Evolutionary conservation across 2,113 vertebrate species (phyloP), one percentile per base, ranked within the genome.

Genomic region (Cepphus grylle): DNA sequence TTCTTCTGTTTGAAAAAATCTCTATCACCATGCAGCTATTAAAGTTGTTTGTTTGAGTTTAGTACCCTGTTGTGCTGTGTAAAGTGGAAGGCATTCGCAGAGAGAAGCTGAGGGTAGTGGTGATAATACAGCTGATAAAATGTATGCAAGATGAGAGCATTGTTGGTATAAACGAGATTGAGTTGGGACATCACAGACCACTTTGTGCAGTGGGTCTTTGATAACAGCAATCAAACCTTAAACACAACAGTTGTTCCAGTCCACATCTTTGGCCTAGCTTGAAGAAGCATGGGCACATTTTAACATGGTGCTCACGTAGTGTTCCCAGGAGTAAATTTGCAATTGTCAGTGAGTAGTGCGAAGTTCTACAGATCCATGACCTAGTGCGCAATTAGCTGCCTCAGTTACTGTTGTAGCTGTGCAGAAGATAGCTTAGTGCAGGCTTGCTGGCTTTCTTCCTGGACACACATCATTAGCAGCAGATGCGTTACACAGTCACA

Each of bases 221-320:
- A n/a, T 67, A 72, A 70, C 4, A 4, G 9, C 27, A 9, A 30
- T 72, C 26, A 90, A 47, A 61, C 15, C 9, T 67, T 2, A 7
- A 83, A 40, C 26, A 20, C 9, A 9, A 11, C 5, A 11, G 13
- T 36, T 56, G 9, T 61, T 73, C 14, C 49, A 42, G 50, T 74
- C 16, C 11, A 5, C 0, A 1, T 58, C 40, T 82, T 80, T 30
- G 62, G 22, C 22, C 38, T 59, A 26, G 42, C 38, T 76, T 49
- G 32, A 50, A 5, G 45, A 38, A 58, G 11, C 15, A 13, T 6
- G 26, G 23, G 4, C 11, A 9, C 0, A 2, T 58, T 81, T 66
- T 78, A 50, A n/a, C 19, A 11, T 18, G 21, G 20, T 9, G 66
- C 25, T 61, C 30, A 23, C 0, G 0, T 10, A 18, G 47, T 1